phyloP scores from a whole-genome alignment of 1,140 invertebrate genomes.

The Drosophila sp. region DNA sequence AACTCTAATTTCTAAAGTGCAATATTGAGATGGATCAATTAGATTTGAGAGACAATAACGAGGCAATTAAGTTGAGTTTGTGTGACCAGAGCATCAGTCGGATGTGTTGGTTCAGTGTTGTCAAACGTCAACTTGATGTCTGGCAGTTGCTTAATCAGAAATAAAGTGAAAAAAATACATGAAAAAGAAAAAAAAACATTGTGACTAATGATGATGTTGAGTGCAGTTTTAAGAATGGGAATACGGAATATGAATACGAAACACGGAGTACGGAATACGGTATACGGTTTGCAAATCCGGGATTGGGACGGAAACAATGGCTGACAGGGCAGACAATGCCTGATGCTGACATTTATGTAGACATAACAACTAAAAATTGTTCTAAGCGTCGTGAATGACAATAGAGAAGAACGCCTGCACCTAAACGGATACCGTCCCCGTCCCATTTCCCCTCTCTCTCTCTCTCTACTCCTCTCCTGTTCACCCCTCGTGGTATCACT shows the following conservation, averaged over 20 bases:
- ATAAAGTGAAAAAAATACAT: constrained; percentile 2
- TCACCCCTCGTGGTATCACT: neutral
- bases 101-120: constrained; percentile 19
- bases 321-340: constrained; percentile 53
- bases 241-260: neutral
- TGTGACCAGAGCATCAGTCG: constrained; percentile 13
- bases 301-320: constrained; percentile 46
- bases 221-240: constrained; percentile 28
- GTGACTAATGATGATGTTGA: constrained; percentile 50
- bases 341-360: constrained; percentile 81
- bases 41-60: neutral
- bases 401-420: constrained; percentile 52
- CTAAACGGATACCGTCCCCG: constrained; percentile 26
- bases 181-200: constrained; percentile 6
- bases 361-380: constrained; percentile 63
- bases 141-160: constrained; percentile 33
- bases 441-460: constrained; percentile 13
- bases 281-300: constrained; percentile 22
- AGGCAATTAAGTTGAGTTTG: neutral
- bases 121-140: constrained; percentile 17
- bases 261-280: constrained; percentile 19
- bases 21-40: neutral
- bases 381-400: constrained; percentile 45
- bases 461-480: neutral
- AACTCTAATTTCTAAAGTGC: neutral